Base-by-base conservation (phyloP, 1,140 invertebrate genomes). In the Anoplophora glabripennis region DNA sequence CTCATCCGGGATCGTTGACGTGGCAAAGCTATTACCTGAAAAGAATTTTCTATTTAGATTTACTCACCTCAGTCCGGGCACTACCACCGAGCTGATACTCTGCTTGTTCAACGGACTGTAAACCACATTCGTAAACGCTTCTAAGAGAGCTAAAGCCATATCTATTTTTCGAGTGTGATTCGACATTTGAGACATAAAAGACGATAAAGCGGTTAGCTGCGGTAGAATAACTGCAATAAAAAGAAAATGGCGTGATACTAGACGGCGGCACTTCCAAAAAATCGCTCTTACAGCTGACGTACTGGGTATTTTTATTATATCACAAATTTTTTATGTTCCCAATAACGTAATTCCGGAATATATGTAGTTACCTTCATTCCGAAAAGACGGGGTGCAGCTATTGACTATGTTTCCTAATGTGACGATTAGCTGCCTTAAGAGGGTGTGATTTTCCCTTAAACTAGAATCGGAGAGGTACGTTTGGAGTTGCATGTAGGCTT, bases 401-500 rank as follows among this genome's bases (percentile, higher is more conserved):
- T 80, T 75, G 17, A 80, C 78, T 42, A 84, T 77, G 44, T 74
- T 68, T 1, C 81, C 78, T 34, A 84, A 69, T 4, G 81, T 80
- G 7, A 76, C 73, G 9, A 83, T 75, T 7, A 83, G 64, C 40
- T 81, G 76, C 42, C 80, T 64, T 4, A 78, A 69, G 36, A 82
- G 69, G 34, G 69, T 63, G 53, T 76, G 68, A 52, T 78, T 77
- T 15, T 76, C 80, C 42, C 75, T 68, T 40, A 80, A 78, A 5
- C 75, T 55, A 4, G 77, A 62, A 61, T 86, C 84, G 63, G 80
- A 78, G 41, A 84, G 71, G 38, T 88, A 85, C 3, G 80, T 83
- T 74, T 88, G 85, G n/a, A 89, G 72, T 66, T 89, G 86, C 72
- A 89, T 80, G 65, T 86, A 84, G 34, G 84, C 84, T 75, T 89